Evolutionary conservation across 2,797 vertebrate species (phyloP).

Genomic region (Enteromius trimaculatus): DNA sequence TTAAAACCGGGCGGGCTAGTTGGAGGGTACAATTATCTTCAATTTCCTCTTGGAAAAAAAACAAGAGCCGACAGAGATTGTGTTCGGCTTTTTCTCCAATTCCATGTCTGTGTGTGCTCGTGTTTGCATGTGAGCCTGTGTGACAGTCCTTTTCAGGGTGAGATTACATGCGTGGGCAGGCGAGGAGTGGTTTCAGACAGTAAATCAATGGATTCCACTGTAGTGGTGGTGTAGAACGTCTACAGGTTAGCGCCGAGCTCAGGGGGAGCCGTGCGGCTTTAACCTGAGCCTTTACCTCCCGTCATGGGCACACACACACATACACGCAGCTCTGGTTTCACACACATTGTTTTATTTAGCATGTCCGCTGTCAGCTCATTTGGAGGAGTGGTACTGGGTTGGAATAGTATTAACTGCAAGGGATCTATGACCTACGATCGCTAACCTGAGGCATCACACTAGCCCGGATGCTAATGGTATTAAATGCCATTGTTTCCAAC

Average conservation of each 20-base stretch:
- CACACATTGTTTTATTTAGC: slow-evolving; percentile 76
- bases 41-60: slow-evolving; percentile 69
- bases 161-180: slow-evolving; percentile 47
- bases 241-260: slow-evolving; percentile 21
- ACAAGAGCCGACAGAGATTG: slow-evolving; percentile 58
- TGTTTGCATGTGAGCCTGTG: slow-evolving; percentile 32
- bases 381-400: slow-evolving; percentile 67
- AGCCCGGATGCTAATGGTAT: slow-evolving; percentile 70
- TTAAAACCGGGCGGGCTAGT: slow-evolving; percentile 40
- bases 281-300: slow-evolving; percentile 65
- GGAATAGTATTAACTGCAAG: slow-evolving; percentile 64
- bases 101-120: slow-evolving; percentile 37
- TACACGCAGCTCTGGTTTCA: slow-evolving; percentile 71
- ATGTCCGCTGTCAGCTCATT: slow-evolving; percentile 67
- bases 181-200: slow-evolving; percentile 51
- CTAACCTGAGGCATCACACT: slow-evolving; percentile 49
- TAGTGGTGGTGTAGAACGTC: slow-evolving; percentile 37
- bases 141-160: slow-evolving; percentile 48
- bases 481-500: slow-evolving; percentile 72
- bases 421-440: slow-evolving; percentile 67
- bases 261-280: slow-evolving; percentile 32
- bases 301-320: slow-evolving; percentile 49
- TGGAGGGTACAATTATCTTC: slow-evolving; percentile 61
- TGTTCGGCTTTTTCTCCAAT: slow-evolving; percentile 38
- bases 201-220: slow-evolving; percentile 63